phyloP scores from a whole-genome alignment of 2,113 vertebrate genomes.

The Candoia aspera region DNA sequence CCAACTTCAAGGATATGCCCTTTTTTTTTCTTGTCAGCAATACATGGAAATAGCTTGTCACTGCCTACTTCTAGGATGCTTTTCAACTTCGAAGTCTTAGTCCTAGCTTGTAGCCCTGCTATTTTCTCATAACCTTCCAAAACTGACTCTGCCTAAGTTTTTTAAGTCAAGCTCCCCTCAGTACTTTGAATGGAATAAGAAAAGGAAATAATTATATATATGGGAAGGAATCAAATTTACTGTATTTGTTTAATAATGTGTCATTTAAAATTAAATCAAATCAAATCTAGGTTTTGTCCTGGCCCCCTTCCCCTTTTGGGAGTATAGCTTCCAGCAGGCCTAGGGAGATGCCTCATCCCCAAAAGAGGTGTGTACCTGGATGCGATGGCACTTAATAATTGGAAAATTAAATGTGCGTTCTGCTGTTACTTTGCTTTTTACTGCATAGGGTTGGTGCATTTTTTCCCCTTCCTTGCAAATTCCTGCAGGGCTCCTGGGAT shows the following conservation, averaged over 20 bases:
- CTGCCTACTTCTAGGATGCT: background rate
- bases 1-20: background rate
- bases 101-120: background rate
- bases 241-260: background rate
- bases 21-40: background rate
- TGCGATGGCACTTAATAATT: background rate
- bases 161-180: background rate
- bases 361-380: background rate
- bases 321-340: background rate
- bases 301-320: background rate
- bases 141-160: background rate
- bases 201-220: background rate
- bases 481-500: conserved; percentile 20
- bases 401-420: background rate
- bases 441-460: background rate
- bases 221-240: background rate
- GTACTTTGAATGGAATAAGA: background rate
- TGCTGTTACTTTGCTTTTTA: background rate
- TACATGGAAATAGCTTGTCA: background rate
- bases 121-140: background rate
- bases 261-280: background rate
- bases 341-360: background rate
- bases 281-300: background rate
- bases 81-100: background rate
- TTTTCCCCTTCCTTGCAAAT: background rate